Evolutionary conservation across 2,113 vertebrate species (phyloP).

Genomic region (Macrotus californicus): DNA sequence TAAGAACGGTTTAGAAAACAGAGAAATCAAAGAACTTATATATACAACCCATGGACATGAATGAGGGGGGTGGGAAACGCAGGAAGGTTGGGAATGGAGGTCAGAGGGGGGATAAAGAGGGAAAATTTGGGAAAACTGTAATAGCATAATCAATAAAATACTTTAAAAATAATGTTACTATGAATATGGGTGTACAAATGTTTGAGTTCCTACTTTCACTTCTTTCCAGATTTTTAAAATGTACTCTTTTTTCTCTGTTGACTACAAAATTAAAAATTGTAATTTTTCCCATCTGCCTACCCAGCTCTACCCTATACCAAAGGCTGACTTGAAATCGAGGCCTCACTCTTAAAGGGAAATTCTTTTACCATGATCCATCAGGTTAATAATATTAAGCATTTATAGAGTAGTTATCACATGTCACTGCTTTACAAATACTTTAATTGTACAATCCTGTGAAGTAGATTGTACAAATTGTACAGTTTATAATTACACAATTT

Average conservation of each 20-base stretch:
- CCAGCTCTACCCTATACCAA: too few species aligned
- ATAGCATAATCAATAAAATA: too few species aligned
- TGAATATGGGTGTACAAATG: fast-evolving
- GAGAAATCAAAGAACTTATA: too few species aligned
- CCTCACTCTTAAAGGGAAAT: fast-evolving
- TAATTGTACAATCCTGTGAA: not conserved
- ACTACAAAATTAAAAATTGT: not conserved
- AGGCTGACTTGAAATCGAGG: not conserved
- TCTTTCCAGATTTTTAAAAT: not conserved
- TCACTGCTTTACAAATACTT: not conserved
- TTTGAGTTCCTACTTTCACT: not conserved
- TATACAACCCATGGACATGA: too few species aligned
- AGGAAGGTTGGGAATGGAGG: too few species aligned
- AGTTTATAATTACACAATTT: not conserved
- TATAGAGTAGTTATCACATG: not conserved
- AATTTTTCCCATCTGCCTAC: too few species aligned
- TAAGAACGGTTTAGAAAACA: too few species aligned
- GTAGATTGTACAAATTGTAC: too few species aligned
- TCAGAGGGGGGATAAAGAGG: too few species aligned
- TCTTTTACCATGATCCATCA: not conserved
- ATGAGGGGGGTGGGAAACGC: too few species aligned
- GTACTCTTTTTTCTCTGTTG: not conserved
- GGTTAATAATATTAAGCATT: not conserved
- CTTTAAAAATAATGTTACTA: not conserved
- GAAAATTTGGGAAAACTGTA: too few species aligned